Percentiles rank a stretch among this genome's conserved stretches.
These are phyloP conservation scores for Panulirus ornatus DNA, from an alignment of 1,140 invertebrate species.

Conservation along the genomic window DNA sequence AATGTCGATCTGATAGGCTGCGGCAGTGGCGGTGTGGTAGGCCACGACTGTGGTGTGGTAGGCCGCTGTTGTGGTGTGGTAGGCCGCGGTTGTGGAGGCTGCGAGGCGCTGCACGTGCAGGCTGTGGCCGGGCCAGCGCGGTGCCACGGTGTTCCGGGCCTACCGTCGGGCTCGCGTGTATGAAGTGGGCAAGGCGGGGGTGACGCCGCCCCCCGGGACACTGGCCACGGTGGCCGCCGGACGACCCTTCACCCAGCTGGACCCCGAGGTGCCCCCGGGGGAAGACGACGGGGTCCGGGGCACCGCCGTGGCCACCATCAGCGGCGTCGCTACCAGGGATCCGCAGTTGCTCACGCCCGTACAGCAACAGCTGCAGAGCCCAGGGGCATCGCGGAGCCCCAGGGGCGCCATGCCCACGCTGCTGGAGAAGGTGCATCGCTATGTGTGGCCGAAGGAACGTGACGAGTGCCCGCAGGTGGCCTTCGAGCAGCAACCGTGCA, in stretches of 20 bases:
- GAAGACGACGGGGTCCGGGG: conserved; percentile 23
- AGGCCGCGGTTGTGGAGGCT: conserved; percentile 46
- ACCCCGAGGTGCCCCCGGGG: conserved; percentile 59
- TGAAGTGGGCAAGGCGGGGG: conserved; percentile 53
- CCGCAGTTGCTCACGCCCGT: neutral
- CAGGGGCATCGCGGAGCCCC: conserved; percentile 10
- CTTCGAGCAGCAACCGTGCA: conserved; percentile 56
- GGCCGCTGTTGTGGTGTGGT: neutral
- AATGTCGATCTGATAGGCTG: neutral
- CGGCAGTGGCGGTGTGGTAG: conserved; percentile 2
- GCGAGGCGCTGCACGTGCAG: conserved; percentile 37
- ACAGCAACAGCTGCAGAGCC: neutral
- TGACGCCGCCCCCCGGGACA: conserved; percentile 39
- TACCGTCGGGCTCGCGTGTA: conserved; percentile 60
- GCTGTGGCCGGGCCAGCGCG: conserved; percentile 46
- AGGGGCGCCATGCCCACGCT: conserved; percentile 56
- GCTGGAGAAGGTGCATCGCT: conserved; percentile 68
- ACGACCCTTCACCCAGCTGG: conserved; percentile 58
- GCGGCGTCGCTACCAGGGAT: conserved; percentile 41
- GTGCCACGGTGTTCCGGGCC: conserved; percentile 64
- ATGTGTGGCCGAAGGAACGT: conserved; percentile 62
- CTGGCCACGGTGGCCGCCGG: conserved; percentile 65
- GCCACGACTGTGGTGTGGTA: neutral
- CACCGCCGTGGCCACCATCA: conserved; percentile 64
- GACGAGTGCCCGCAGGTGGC: conserved; percentile 59